Base-by-base conservation (phyloP, 64 coral and sea anemone genomes). In the Pocillopora verrucosa region DNA sequence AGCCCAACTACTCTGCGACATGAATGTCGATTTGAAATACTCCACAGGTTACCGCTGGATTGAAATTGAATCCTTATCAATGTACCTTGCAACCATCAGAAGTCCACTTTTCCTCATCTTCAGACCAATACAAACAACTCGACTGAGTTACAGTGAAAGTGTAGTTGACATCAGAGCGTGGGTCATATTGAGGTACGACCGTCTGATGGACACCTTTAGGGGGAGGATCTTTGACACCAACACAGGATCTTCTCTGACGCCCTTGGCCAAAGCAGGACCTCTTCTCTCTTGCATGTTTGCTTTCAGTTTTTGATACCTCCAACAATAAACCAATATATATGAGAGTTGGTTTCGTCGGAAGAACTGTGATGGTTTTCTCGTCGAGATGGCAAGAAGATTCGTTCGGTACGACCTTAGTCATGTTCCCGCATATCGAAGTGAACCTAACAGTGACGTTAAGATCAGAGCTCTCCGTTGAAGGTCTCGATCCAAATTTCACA, bases 181-280 rank as follows among this genome's bases (percentile, higher is more conserved):
- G 30, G 30, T 81, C 41, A 59, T 89, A 59, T 15, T 59, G 36
- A 1, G 88, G 88, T 69, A 72, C 25, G 34, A 19, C n/a, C 36
- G 79, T 81, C 36, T 81, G 34, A 36, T 22, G 14, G 79, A 81
- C n/a, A 17, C 79, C 59, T 36, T 81, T 63, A 34, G 59, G 79
- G 0, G 91, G 94, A 9, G 94, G 59, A n/a, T 89, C 86, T 70
- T 95, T 95, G 13, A 87, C 73, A 65, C 88, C 86, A 45, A 89
- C 90, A 60, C 94, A 95, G 0, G 78, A 92, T 30, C 94, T 80
- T 58, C 75, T 84, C 13, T 89, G 79, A 5, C 94, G 86, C 26
- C 86, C 87, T 7, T 85, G 56, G 58, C 74, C 86, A 86, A 69
- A 61, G 34, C 94, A 95, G 0, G 94, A 95, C 13, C 94, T 78